Evolutionary conservation across 1,140 invertebrate genomes (phyloP), one percentile per base, ranked within the genome.

Genomic region (Carcinoscorpius rotundicauda): DNA sequence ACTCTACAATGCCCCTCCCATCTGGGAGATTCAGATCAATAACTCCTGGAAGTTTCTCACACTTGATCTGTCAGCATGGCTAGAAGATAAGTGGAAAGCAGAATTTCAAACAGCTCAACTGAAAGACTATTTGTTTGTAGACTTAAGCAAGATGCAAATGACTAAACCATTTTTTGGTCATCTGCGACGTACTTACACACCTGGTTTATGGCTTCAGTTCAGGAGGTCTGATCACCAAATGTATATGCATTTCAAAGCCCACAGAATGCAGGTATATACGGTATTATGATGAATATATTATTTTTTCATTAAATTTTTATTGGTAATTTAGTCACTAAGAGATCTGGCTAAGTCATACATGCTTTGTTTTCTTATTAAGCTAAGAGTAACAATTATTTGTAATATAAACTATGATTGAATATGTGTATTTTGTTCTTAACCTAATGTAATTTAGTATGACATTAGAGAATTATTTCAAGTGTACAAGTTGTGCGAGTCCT

Each of bases 111-210:
- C 83, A 72, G 87, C 86, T 60, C 85, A 87, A 67, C 78, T 89
- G 58, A 87, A 88, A 76, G 87, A 90, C 73, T 87, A 75, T 61
- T 71, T 79, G 58, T 78, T 90, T 81, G 86, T 89, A 67, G 88
- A 91, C 74, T 82, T 92, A 66, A 82, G 83, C 60, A 88, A 87
- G 73, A 91, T 93, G 88, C 85, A 87, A 68, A 90, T 93, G 87
- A 86, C 86, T 0, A 89, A 89, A 74, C 89, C 89, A 3, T 91
- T 90, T 74, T 89, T 86, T 75, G 88, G 87, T 2, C 86, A 88
- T 72, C 72, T 93, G 49, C 76, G 86, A 64, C 78, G 89, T 58
- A 84, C 81, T 0, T 88, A 88, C 72, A 82, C 81, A 63, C 87
- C 89, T n/a, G 87, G 84, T 4, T 64, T 90, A 49, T 89, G 87